A percentile compares a stretch with the other conserved stretches of the same genome.
Evolutionary conservation across 2,888 invertebrate species (phyloP).

Genomic region (Agrypnus murinus): DNA sequence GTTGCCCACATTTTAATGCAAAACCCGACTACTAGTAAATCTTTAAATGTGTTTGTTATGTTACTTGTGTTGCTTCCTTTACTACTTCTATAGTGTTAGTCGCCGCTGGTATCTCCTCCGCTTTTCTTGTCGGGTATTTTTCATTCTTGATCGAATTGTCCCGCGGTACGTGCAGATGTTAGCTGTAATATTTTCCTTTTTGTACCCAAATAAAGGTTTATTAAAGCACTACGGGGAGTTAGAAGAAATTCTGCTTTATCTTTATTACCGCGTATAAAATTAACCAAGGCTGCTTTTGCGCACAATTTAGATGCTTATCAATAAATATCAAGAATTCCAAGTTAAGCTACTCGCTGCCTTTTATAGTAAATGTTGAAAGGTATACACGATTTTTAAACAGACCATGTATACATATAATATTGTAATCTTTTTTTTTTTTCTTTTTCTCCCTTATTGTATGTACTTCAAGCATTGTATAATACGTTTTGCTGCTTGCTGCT

Average conservation of each 20-base stretch:
- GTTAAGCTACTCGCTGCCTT: conserved; percentile 61
- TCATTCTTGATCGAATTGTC: conserved; percentile 5
- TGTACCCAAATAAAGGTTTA: conserved; percentile 37
- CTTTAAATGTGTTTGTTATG: conserved; percentile 22
- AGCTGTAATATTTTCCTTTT: conserved; percentile 26
- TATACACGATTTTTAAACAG: conserved; percentile 30
- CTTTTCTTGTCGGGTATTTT: conserved; percentile 11
- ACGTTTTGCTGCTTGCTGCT: conserved; percentile 24
- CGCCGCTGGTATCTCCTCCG: not conserved
- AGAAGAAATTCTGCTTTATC: conserved; percentile 47
- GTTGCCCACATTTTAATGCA: conserved; percentile 20
- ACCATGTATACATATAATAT: conserved; percentile 31
- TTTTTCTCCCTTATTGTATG: not conserved
- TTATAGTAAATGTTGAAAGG: conserved; percentile 61
- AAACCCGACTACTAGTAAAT: conserved; percentile 1
- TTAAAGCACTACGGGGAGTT: conserved; percentile 37
- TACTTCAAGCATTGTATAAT: conserved; percentile 50
- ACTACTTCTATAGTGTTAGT: too few species aligned
- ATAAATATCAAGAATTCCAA: conserved; percentile 65
- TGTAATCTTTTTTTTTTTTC: conserved; percentile 12
- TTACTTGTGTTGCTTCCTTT: conserved; percentile 1
- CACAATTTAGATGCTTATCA: conserved; percentile 65
- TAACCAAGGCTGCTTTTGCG: conserved; percentile 64
- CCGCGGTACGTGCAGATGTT: conserved; percentile 13
- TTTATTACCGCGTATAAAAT: conserved; percentile 63